These are phyloP conservation scores for Atherinomorus stipes DNA, from an alignment of 2,113 vertebrate species.

Conservation along the genomic window DNA sequence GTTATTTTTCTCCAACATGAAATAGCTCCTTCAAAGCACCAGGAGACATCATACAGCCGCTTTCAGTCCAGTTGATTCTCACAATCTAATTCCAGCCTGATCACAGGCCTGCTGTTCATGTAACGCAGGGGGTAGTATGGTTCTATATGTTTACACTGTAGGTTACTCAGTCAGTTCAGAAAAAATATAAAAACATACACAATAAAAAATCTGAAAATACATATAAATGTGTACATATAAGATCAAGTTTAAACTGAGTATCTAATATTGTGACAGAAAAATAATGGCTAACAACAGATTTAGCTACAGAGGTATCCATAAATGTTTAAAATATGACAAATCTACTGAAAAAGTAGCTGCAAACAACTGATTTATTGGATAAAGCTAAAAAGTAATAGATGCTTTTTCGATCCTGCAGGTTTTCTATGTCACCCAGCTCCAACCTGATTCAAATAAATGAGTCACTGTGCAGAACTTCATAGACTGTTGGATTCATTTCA, in stretches of 20 bases:
- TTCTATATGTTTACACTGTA: neutral
- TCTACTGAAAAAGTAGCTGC: too few relatives aligned
- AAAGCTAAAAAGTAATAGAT: too few relatives aligned
- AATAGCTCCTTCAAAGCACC: neutral
- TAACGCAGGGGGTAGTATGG: neutral
- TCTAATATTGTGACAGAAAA: neutral
- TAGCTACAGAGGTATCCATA: neutral
- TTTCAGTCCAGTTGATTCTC: constrained; percentile 9
- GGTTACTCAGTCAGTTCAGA: neutral
- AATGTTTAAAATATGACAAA: too few relatives aligned
- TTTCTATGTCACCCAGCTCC: too few relatives aligned
- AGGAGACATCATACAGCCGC: constrained; percentile 9
- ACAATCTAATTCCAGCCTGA: constrained; percentile 9
- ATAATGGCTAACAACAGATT: neutral
- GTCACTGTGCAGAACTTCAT: too few relatives aligned
- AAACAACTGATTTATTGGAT: too few relatives aligned
- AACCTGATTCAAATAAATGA: too few relatives aligned
- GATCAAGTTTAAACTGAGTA: neutral
- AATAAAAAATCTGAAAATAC: too few relatives aligned
- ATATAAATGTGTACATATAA: neutral
- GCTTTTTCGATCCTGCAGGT: too few relatives aligned
- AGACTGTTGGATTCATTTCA: too few relatives aligned
- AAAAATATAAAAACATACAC: too few relatives aligned
- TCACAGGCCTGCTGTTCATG: neutral
- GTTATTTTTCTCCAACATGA: neutral